These are phyloP conservation scores for Colinus virginianus DNA, from an alignment of 2,113 vertebrate genomes.

Conservation along the genomic window DNA sequence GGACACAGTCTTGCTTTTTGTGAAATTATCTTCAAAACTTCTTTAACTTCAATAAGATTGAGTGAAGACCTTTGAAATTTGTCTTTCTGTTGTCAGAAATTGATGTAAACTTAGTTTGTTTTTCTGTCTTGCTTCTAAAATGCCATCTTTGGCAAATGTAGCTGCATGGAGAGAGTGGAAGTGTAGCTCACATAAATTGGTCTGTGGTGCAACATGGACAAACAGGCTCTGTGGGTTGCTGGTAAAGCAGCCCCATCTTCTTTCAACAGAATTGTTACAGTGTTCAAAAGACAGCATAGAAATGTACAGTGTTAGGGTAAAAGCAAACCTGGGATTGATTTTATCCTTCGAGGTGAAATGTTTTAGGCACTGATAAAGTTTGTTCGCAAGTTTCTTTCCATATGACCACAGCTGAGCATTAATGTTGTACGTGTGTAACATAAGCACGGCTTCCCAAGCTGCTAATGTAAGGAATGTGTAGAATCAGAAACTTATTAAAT, in stretches of 20 bases:
- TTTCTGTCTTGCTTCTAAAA: neutral
- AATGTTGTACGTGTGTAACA: neutral
- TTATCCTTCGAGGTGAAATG: neutral
- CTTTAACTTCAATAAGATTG: neutral
- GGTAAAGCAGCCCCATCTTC: neutral
- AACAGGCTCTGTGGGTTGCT: neutral
- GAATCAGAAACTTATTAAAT: neutral
- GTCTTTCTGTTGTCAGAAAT: neutral
- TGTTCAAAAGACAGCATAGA: neutral
- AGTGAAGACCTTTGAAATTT: neutral
- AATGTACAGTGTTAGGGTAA: neutral
- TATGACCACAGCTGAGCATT: neutral
- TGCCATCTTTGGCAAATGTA: neutral
- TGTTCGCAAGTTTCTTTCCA: neutral
- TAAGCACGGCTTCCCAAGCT: neutral
- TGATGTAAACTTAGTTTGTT: neutral
- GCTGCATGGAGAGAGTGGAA: accelerated
- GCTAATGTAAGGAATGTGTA: neutral
- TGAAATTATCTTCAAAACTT: neutral
- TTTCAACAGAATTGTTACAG: neutral
- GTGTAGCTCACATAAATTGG: neutral
- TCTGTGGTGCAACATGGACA: neutral
- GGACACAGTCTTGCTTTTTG: neutral
- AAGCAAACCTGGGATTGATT: neutral
- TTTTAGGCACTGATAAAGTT: neutral